Conservation (phyloP, 2,797 vertebrate genomes). For the Sebastes matsubarae region DNA sequence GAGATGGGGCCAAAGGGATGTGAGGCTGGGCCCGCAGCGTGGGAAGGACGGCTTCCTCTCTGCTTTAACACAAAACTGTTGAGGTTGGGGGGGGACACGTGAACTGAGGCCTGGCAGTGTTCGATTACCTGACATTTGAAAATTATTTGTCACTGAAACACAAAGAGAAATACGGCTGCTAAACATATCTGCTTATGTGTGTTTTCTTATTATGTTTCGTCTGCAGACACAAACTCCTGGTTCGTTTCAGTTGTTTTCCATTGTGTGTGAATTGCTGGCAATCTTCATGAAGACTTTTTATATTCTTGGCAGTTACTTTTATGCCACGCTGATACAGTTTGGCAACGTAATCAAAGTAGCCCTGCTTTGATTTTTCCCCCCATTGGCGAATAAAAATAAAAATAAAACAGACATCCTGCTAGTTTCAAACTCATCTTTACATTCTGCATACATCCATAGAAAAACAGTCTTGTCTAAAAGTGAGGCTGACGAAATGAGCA, state of each 20-base stretch:
- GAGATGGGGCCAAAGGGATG: constrained; percentile 31
- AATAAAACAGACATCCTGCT: constrained; percentile 12
- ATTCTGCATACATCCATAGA: neutral
- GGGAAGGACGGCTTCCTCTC: constrained; percentile 47
- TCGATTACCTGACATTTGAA: constrained; percentile 7
- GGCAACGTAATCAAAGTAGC: constrained; percentile 40
- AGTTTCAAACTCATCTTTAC: neutral
- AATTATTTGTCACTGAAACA: neutral
- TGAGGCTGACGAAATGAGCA: neutral
- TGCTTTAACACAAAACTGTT: neutral
- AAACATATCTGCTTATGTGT: neutral
- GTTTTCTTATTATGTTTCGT: neutral
- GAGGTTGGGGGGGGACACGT: neutral
- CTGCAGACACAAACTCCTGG: neutral
- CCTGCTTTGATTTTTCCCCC: constrained; percentile 13
- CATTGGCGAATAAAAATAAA: neutral
- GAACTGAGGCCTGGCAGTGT: neutral
- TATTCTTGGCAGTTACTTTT: constrained; percentile 41
- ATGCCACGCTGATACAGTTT: constrained; percentile 31
- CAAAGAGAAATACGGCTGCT: neutral
- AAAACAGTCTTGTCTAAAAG: neutral
- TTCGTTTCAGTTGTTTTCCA: constrained; percentile 1
- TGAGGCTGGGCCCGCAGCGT: constrained; percentile 36
- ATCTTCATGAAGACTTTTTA: constrained; percentile 17
- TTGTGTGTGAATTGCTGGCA: constrained; percentile 27